Base-by-base conservation (phyloP, 2,888 invertebrate genomes). In the Morpho deidamia region DNA sequence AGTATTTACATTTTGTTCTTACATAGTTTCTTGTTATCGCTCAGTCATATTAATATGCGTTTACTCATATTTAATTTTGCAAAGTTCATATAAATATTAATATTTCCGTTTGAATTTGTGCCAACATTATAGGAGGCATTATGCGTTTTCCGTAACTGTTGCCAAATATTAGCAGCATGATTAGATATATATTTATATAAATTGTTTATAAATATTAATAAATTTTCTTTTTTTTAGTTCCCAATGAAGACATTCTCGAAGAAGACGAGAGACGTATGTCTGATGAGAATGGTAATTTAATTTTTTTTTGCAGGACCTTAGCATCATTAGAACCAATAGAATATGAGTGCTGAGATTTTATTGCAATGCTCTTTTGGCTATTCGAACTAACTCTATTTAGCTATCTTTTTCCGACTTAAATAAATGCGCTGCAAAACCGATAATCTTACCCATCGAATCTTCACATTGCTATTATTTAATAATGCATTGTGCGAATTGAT, bases 161-260 rank as follows among this genome's bases (percentile, higher is more conserved):
- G 62, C 62, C 58, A 55, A 61, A 59, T 56, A 53, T 49, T 59
- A 62, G 55, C 56, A 40, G 63, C 59, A 63, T 59, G 60, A 51
- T 56, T 51, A 49, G 45, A 48, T 41, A 41, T 38, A 23, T 37
- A 46, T 48, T 38, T 9, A 39, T 33, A 35, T n/a, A 12, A 46
- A 51, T 14, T 39, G 33, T 34, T 12, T 38, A 44, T 34, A n/a
- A 39, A 50, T 46, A 8, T 59, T 44, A 53, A 34, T 38, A 35
- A 8, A 32, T 8, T 23, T 56, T 63, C 62, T 65, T 66, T 68
- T 61, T 84, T 86, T 68, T 76, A 90, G 90, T 90, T 53, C 90
- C 90, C 44, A 90, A 90, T 65, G 90, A 90, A 60, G 90, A 90
- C 60, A 90, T 90, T 55, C 73, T 90, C 33, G 90, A 90, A 76